Base-by-base conservation (phyloP, 2,888 invertebrate genomes). In the Agonopterix alstromeriana region DNA sequence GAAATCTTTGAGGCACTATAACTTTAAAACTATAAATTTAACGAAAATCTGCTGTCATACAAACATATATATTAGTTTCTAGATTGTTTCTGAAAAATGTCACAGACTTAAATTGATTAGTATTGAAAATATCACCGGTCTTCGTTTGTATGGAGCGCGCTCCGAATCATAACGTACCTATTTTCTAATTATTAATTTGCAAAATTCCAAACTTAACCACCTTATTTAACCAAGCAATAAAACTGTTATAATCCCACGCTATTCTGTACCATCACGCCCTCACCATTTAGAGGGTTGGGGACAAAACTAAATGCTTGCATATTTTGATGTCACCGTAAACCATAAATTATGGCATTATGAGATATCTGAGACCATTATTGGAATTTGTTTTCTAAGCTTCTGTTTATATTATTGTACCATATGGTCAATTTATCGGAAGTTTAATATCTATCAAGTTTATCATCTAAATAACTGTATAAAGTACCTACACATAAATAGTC, bases 281-380 rank as follows among this genome's bases (percentile, higher is more conserved):
- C 58, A 53, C 63, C 63, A 73, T 79, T 75, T 63, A 42, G 11
- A 42, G 11, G 42, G 42, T 38, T 38, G 42, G 47, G 51, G 55
- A 42, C 42, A 27, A 27, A 27, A 56, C 61, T 55, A 65, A 66
- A 67, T 51, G 59, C 59, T 62, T 61, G 65, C 67, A 65, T 73
- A 74, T 73, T 70, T 61, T 53, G 58, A 56, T 69, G 77, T 76
- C 76, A 75, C 67, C 67, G 63, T 63, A 70, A 64, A 72, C 64
- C 65, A 85, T 86, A 83, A 83, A 84, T 86, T 70, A 81, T 53
- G 61, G 82, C 67, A 77, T 86, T 84, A 82, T 57, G 55, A 54
- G 63, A 63, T 70, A 49, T 46, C 8, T 67, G 63, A 56, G 47
- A 54, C 61, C 55, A 52, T 70, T 75, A 75, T 73, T 73, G 67